Base-by-base conservation (phyloP, 2,888 invertebrate genomes). In the Dolomedes plantarius region DNA sequence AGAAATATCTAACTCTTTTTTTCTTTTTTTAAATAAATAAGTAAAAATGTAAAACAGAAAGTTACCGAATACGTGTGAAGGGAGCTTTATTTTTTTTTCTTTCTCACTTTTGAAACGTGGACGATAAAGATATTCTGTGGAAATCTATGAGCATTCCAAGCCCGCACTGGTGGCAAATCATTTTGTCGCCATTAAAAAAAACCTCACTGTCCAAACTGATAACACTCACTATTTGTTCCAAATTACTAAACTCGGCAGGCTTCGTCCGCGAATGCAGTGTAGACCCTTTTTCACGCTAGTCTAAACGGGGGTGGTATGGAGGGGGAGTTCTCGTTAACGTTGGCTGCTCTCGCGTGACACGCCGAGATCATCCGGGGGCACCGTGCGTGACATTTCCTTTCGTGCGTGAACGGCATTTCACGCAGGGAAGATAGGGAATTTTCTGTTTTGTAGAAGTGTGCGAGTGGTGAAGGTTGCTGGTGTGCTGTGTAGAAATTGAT, bases 331-430 rank as follows among this genome's bases (percentile, higher is more conserved):
- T 80, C 86, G 86, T 80, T 86, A 86, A 65, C 71, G 80, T 80
- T 80, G 85, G 78, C 56, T 36, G 85, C 77, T 85, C 85, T 78
- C 78, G 71, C 80, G 86, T 80, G 75, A 80, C 75, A n/a, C 75
- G 19, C 73, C 32, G 65, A 71, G 71, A 86, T 80, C 75, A 86
- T 86, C 80, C 83, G 76, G 19, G 69, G 56, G 50, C 71, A 71
- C 32, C 32, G 65, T 64, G 80, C 67, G 56, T 80, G 73, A 80
- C 80, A 36, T 28, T 68, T 73, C 39, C 31, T 31, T 68, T 80
- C 73, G 65, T 73, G 67, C 71, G 67, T 56, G 56, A 23, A 56
- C 56, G 11, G 56, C 56, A 56, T 56, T 56, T 56, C 56, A 56
- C 56, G 56, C 56, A 56, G 56, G 11, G 23, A 16, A 56, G 23